These are phyloP conservation scores for Thumatha senex DNA, from an alignment of 2,888 invertebrate genomes.

Conservation along the genomic window DNA sequence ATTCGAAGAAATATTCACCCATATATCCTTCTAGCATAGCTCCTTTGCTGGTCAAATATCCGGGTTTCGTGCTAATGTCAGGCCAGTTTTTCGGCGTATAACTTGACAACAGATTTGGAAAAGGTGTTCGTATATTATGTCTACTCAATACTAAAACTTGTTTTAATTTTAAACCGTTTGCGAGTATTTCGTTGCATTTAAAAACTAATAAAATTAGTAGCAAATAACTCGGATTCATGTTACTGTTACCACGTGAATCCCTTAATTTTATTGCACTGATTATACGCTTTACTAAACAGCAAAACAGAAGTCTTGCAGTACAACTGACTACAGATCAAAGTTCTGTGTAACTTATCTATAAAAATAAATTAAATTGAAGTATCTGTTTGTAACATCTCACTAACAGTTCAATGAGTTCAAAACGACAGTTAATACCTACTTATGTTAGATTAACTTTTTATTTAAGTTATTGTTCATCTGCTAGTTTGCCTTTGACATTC, in stretches of 20 bases:
- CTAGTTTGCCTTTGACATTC: too few species aligned
- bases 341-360: too few species aligned
- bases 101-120: constrained; percentile 1
- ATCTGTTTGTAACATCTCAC: too few species aligned
- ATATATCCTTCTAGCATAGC: constrained; percentile 19
- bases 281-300: too few species aligned
- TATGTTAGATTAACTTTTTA: too few species aligned
- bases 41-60: constrained; percentile 21
- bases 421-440: too few species aligned
- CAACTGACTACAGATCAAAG: too few species aligned
- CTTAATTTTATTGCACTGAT: too few species aligned
- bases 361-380: too few species aligned
- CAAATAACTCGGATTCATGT: not conserved
- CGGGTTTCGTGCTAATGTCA: not conserved
- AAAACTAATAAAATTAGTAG: constrained; percentile 6
- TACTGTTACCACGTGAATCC: not conserved
- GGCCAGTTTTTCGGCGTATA: constrained; percentile 22
- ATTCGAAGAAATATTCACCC: constrained; percentile 26
- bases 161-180: constrained; percentile 15
- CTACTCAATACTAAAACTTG: constrained; percentile 29
- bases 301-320: too few species aligned
- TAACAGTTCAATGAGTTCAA: too few species aligned
- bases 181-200: constrained; percentile 1
- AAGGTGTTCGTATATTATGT: constrained; percentile 22
- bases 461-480: too few species aligned